Percentiles rank a stretch among this genome's conserved stretches.
Evolutionary conservation across 2,797 vertebrate genomes (phyloP).

Genomic region (Luscinia megarhynchos): DNA sequence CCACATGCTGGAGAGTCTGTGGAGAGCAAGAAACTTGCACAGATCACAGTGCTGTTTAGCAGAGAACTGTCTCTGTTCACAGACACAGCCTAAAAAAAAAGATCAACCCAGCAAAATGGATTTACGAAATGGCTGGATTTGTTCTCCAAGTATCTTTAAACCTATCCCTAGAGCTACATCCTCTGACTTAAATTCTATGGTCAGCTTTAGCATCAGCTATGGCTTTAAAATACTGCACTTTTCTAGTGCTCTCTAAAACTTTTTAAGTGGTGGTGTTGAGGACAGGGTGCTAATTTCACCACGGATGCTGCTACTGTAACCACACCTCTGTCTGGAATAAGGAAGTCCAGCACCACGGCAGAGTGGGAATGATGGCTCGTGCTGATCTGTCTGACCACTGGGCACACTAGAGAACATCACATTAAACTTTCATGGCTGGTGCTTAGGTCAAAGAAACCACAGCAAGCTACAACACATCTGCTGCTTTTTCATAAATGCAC

Average conservation of each 20-base stretch:
- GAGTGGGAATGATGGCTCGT: background rate
- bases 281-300: background rate
- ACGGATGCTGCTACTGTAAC: background rate
- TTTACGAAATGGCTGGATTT: background rate
- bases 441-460: conserved; percentile 13
- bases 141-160: background rate
- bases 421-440: conserved; percentile 34
- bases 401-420: background rate
- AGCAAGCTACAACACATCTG: conserved; percentile 5
- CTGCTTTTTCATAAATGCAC: background rate
- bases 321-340: background rate
- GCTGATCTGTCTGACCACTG: background rate
- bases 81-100: background rate
- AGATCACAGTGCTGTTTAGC: background rate
- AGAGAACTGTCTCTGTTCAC: background rate
- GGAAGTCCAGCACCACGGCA: background rate
- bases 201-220: background rate
- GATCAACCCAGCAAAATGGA: background rate
- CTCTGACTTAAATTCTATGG: background rate
- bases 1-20: background rate
- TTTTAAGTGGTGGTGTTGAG: background rate
- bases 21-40: background rate
- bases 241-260: background rate
- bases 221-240: background rate
- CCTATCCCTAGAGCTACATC: background rate